A percentile compares a stretch with the other conserved stretches of the same genome.
These are phyloP conservation scores for Sarcophaga bullata DNA, from an alignment of 1,140 invertebrate species.

Conservation along the genomic window DNA sequence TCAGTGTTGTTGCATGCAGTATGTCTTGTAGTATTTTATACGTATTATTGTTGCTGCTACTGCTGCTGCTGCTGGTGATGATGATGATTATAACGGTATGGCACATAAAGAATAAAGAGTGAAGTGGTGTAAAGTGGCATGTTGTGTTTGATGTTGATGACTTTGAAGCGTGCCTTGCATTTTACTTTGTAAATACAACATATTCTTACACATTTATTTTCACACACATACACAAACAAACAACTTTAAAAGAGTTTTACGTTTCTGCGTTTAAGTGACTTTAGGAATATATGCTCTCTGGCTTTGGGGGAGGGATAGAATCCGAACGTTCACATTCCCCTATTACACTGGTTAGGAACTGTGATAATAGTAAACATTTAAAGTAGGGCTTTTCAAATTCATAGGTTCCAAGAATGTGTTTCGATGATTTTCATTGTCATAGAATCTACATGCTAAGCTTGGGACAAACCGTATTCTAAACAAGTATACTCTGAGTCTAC, in stretches of 20 bases:
- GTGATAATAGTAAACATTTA: no score
- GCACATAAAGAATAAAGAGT: neutral
- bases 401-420: no score
- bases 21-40: neutral
- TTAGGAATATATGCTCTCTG: no score
- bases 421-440: no score
- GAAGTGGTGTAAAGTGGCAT: neutral
- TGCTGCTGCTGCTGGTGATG: neutral
- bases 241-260: neutral
- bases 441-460: no score
- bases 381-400: no score
- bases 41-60: slow-evolving; percentile 5
- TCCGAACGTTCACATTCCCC: no score
- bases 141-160: slow-evolving; percentile 32
- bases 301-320: no score
- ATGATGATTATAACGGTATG: neutral
- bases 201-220: neutral
- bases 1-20: neutral
- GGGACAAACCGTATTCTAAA: no score
- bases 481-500: no score
- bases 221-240: neutral
- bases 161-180: slow-evolving; percentile 40
- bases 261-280: no score
- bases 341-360: no score
- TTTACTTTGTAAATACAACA: neutral